Conservation (phyloP, 2,113 vertebrate genomes). For the Chunga burmeisteri region DNA sequence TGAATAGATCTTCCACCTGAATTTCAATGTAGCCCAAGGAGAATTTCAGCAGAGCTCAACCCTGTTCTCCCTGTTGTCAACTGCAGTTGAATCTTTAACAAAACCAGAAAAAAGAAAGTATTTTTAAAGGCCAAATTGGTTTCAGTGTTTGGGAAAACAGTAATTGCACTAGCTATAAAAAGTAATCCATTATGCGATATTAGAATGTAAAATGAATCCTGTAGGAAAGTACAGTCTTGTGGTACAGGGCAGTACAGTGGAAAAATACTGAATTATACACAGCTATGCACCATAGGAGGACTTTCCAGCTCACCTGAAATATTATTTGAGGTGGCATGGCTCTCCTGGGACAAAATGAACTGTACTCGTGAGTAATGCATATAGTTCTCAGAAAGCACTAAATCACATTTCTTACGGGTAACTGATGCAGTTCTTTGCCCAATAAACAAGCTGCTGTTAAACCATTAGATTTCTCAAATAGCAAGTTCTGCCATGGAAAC, state of each 20-base stretch:
- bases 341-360: not conserved
- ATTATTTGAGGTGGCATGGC: not conserved
- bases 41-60: not conserved
- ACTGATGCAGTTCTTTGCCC: not conserved
- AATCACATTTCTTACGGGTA: not conserved
- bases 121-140: not conserved
- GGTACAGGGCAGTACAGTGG: not conserved
- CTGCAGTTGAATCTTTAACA: not conserved
- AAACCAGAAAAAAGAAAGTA: not conserved
- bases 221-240: not conserved
- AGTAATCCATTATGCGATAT: not conserved
- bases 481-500: slow-evolving; percentile 19
- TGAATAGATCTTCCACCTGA: not conserved
- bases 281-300: not conserved
- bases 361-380: not conserved
- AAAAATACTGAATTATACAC: not conserved
- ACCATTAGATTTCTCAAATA: not conserved
- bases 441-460: not conserved
- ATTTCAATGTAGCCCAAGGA: not conserved
- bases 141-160: not conserved
- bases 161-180: not conserved
- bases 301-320: not conserved
- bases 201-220: not conserved
- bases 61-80: not conserved
- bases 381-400: not conserved